phyloP scores from a whole-genome alignment of 1,140 invertebrate species.

The Trialeurodes vaporariorum region DNA sequence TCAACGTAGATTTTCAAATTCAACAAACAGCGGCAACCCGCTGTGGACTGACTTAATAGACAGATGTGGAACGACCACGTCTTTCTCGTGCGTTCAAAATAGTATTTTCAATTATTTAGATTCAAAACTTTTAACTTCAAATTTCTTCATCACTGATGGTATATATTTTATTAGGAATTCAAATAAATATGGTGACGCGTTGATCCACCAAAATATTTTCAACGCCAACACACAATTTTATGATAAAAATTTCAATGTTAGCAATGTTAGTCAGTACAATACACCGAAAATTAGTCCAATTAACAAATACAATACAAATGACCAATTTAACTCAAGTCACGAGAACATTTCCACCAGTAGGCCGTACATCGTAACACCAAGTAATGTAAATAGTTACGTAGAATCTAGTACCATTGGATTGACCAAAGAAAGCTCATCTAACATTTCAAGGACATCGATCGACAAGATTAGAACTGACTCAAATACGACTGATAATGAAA shows the following conservation, averaged over 20 bases:
- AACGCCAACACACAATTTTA: neutral
- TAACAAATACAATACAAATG: no score
- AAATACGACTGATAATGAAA: conserved; percentile 29
- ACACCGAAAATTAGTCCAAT: neutral
- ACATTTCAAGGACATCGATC: no score
- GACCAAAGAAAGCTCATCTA: no score
- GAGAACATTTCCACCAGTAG: neutral
- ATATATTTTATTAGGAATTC: conserved; percentile 52
- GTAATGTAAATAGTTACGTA: neutral
- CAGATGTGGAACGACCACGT: conserved; percentile 49
- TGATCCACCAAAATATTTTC: no score
- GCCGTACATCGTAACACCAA: neutral
- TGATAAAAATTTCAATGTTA: neutral
- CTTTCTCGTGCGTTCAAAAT: conserved; percentile 59
- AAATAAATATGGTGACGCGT: conserved; percentile 20
- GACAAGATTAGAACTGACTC: neutral
- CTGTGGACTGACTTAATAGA: conserved; percentile 57
- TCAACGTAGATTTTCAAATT: conserved; percentile 2
- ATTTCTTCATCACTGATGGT: conserved; percentile 54
- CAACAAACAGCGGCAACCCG: conserved; percentile 38
- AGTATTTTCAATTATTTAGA: conserved; percentile 58
- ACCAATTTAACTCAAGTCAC: neutral
- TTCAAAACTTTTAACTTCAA: conserved; percentile 43
- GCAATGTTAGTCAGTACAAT: neutral
- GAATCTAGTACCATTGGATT: no score